Conservation (phyloP, 2,888 invertebrate species). For the Cephus pygmeus region DNA sequence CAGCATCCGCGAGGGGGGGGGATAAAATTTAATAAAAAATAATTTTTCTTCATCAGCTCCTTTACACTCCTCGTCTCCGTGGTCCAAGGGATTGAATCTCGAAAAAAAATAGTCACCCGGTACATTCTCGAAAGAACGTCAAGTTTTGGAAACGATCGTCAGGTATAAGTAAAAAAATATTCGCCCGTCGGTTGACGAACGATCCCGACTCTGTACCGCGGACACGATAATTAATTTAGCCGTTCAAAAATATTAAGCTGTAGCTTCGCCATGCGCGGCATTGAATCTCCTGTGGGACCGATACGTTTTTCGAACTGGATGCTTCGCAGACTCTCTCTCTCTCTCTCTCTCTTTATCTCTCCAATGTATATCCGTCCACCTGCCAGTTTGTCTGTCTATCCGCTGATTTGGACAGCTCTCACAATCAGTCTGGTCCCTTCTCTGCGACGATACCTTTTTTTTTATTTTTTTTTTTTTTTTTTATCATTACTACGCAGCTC, state of each 20-base stretch:
- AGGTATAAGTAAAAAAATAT: too few relatives aligned
- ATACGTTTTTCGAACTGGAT: not conserved
- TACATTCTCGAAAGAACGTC: too few relatives aligned
- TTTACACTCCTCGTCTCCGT: constrained; percentile 15
- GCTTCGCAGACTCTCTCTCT: not conserved
- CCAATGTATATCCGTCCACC: not conserved
- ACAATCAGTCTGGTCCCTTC: not conserved
- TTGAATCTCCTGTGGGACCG: not conserved
- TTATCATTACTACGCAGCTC: not conserved
- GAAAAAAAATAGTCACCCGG: too few relatives aligned
- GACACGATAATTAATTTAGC: constrained; percentile 5
- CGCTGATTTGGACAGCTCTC: not conserved
- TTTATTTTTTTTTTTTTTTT: too few relatives aligned
- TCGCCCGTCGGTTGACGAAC: not conserved
- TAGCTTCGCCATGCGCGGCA: not conserved
- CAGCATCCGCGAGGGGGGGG: too few relatives aligned
- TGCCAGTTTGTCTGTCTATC: not conserved
- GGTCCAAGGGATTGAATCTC: too few relatives aligned
- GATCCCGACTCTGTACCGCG: not conserved
- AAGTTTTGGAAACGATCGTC: too few relatives aligned
- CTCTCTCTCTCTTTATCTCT: not conserved
- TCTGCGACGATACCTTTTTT: not conserved
- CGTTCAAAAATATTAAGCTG: not conserved
- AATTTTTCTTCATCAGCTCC: constrained; percentile 14
- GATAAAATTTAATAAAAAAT: too few relatives aligned